A percentile compares a stretch with the other conserved stretches of the same genome.
Conservation (phyloP, 2,113 vertebrate species). For the Lonchura striata region DNA sequence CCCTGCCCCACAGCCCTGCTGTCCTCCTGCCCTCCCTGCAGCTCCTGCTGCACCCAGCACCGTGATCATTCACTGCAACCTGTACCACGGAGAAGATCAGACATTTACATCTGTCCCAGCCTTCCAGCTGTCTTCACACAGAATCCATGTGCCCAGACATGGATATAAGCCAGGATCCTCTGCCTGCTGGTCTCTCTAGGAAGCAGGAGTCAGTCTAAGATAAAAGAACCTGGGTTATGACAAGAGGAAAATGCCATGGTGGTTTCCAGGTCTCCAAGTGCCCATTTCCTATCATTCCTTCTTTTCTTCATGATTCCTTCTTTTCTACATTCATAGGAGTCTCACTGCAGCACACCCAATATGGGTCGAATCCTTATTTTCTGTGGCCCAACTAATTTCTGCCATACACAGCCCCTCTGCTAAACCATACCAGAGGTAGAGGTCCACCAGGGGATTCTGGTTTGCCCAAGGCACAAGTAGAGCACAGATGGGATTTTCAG, state of each 20-base stretch:
- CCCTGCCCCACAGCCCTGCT: background rate
- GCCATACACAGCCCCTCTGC: background rate
- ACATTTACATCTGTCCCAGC: conserved; percentile 6
- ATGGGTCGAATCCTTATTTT: background rate
- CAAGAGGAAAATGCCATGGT: background rate
- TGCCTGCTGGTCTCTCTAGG: background rate
- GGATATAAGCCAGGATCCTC: background rate
- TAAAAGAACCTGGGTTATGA: background rate
- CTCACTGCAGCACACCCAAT: background rate
- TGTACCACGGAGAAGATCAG: background rate
- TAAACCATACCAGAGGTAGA: background rate
- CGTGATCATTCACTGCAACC: background rate
- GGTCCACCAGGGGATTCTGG: background rate
- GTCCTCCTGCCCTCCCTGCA: background rate
- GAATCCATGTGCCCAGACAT: background rate
- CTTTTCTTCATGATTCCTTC: background rate
- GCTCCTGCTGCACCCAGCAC: background rate
- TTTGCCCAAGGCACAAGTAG: background rate
- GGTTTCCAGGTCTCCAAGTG: background rate
- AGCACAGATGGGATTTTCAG: background rate
- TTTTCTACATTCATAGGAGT: background rate
- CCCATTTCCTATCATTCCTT: background rate
- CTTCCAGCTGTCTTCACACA: conserved; percentile 1
- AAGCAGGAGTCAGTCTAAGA: background rate
- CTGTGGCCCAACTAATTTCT: background rate